Evolutionary conservation across 2,797 vertebrate species (phyloP).

Genomic region (Periophthalmus magnuspinnatus): DNA sequence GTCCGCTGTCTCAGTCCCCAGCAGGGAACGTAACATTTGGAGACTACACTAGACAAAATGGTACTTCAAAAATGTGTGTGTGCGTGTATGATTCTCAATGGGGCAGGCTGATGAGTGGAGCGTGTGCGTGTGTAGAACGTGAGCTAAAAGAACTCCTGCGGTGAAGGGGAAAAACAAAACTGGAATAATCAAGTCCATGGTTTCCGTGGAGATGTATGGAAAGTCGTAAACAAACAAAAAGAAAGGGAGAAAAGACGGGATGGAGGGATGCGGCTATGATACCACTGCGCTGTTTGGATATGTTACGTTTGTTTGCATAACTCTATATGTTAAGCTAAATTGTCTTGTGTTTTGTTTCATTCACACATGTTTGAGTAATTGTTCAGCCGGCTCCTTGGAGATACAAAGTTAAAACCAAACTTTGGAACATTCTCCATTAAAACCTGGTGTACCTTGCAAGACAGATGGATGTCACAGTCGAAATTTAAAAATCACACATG

Average conservation of each 20-base stretch:
- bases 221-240: slow-evolving; percentile 53
- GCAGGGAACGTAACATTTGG: slow-evolving; percentile 60
- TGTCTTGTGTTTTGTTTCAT: no score
- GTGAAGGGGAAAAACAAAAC: slow-evolving; percentile 20
- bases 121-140: slow-evolving; percentile 2
- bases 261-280: slow-evolving; percentile 9
- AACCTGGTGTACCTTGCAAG: no score
- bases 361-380: no score
- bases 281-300: background rate
- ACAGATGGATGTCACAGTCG: no score
- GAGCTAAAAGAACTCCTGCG: slow-evolving; percentile 62
- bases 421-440: no score
- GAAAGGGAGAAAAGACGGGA: slow-evolving; percentile 1
- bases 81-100: slow-evolving; percentile 17
- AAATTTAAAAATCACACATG: no score
- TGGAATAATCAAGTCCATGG: slow-evolving; percentile 57
- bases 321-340: slow-evolving; percentile 1
- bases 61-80: slow-evolving; percentile 45
- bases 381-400: no score
- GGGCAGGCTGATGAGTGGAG: slow-evolving; percentile 25
- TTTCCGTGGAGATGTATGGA: slow-evolving; percentile 50
- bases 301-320: slow-evolving; percentile 6
- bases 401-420: no score
- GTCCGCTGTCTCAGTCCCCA: slow-evolving; percentile 61
- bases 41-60: slow-evolving; percentile 64